Percentiles rank a stretch among this genome's conserved stretches.
Conservation (phyloP, 2,888 invertebrate genomes). For the Sipunculus nudus region DNA sequence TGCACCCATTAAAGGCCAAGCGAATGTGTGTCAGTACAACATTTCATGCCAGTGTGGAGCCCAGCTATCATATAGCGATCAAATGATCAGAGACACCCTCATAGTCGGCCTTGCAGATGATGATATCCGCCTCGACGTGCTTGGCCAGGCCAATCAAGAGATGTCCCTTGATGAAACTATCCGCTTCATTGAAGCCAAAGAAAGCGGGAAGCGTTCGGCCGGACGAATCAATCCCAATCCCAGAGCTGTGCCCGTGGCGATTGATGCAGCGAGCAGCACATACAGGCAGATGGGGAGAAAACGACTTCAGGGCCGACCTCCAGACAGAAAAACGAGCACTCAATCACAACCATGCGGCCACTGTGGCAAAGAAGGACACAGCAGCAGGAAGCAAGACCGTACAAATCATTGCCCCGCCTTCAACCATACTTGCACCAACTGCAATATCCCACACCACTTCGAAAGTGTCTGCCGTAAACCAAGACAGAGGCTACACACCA, state of each 20-base stretch:
- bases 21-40: slow-evolving; percentile 21
- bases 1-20: slow-evolving; percentile 40
- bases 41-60: slow-evolving; percentile 14
- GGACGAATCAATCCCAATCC: slow-evolving; percentile 33
- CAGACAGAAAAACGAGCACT: neutral
- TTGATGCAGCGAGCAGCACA: slow-evolving; percentile 26
- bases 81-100: slow-evolving; percentile 25
- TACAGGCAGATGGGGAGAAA: slow-evolving; percentile 10
- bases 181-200: slow-evolving; percentile 40
- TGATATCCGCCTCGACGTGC: slow-evolving; percentile 36
- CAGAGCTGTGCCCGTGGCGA: slow-evolving; percentile 17
- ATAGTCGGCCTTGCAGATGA: slow-evolving; percentile 19
- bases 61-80: slow-evolving; percentile 34
- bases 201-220: slow-evolving; percentile 39
- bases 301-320: neutral
- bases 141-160: slow-evolving; percentile 34
- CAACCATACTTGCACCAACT: slow-evolving; percentile 33
- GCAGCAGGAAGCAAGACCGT: slow-evolving; percentile 23
- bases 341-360: slow-evolving; percentile 16
- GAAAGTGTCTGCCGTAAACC: slow-evolving; percentile 34
- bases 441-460: slow-evolving; percentile 32
- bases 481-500: neutral
- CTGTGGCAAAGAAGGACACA: slow-evolving; percentile 42
- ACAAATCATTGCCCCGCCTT: slow-evolving; percentile 35
- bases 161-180: slow-evolving; percentile 40